A percentile compares a stretch with the other conserved stretches of the same genome.
phyloP scores from a whole-genome alignment of 2,888 invertebrate genomes.

The Drosophila anomalata region DNA sequence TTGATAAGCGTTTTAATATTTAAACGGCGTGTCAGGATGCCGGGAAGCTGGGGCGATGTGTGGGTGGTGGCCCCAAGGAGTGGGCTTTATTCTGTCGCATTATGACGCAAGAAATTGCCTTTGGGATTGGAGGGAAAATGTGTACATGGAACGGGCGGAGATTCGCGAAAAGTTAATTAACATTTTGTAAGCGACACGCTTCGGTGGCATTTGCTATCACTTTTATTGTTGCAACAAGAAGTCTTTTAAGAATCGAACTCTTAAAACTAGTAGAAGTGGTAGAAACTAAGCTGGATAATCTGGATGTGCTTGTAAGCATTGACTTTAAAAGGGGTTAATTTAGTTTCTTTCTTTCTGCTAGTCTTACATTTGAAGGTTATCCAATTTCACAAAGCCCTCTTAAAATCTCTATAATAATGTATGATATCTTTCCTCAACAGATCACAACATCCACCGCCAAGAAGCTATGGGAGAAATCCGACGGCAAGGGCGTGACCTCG shows the following conservation, averaged over 20 bases:
- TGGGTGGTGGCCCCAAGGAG: slow-evolving; percentile 28
- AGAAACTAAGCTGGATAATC: background rate
- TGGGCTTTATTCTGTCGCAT: slow-evolving; percentile 41
- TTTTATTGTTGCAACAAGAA: slow-evolving; percentile 31
- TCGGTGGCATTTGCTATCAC: slow-evolving; percentile 35
- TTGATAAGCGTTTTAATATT: slow-evolving; percentile 55
- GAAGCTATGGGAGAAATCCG: slow-evolving; percentile 95
- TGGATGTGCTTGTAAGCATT: slow-evolving; percentile 1
- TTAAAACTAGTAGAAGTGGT: too few relatives aligned
- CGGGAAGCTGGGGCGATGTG: slow-evolving; percentile 33
- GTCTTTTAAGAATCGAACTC: slow-evolving; percentile 7
- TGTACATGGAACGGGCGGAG: slow-evolving; percentile 3
- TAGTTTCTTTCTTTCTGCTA: background rate
- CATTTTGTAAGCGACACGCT: slow-evolving; percentile 29
- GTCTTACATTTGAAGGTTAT: background rate
- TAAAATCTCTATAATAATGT: slow-evolving; percentile 8
- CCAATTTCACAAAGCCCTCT: background rate
- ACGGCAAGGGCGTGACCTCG: slow-evolving; percentile 88
- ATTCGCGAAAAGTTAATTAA: slow-evolving; percentile 42
- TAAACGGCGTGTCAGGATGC: slow-evolving; percentile 42
- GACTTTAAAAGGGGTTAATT: background rate
- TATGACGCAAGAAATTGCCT: slow-evolving; percentile 46
- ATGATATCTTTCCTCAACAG: slow-evolving; percentile 84
- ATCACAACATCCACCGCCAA: slow-evolving; percentile 97
- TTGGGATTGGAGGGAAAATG: slow-evolving; percentile 25